phyloP scores from a whole-genome alignment of 2,797 vertebrate species.

The Mormyrus proboscirostris region DNA sequence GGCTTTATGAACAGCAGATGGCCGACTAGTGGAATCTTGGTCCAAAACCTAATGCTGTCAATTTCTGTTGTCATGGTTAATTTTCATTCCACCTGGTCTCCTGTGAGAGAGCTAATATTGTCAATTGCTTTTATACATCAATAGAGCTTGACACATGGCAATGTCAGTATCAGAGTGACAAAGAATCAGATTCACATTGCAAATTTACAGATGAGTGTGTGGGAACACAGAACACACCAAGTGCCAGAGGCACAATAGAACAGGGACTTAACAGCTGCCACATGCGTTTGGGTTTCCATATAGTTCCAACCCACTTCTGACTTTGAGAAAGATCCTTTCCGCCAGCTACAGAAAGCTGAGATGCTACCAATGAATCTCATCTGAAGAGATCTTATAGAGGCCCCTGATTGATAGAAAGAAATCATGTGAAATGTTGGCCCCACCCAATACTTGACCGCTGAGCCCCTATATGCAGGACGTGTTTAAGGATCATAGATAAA shows the following conservation, averaged over 20 bases:
- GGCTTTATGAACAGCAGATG: conserved; percentile 1
- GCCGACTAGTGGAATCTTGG: neutral
- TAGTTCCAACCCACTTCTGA: neutral
- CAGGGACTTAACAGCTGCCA: neutral
- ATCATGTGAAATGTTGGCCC: neutral
- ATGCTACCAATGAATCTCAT: neutral
- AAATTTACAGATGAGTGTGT: neutral
- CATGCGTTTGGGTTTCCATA: neutral
- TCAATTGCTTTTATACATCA: neutral
- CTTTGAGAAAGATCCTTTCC: neutral
- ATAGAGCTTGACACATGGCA: neutral
- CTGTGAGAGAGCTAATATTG: neutral
- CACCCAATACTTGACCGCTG: neutral
- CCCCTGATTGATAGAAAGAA: neutral
- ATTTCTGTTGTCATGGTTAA: neutral
- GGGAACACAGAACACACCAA: neutral
- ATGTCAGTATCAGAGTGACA: neutral
- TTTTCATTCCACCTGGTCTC: neutral
- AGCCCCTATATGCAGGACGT: neutral
- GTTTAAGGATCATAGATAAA: neutral
- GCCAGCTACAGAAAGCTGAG: neutral
- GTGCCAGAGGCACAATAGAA: neutral
- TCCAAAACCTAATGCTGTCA: conserved; percentile 6
- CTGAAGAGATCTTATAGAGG: neutral
- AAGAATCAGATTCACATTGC: neutral